Conservation (phyloP, 2,113 vertebrate species). For the Gavia stellata region DNA sequence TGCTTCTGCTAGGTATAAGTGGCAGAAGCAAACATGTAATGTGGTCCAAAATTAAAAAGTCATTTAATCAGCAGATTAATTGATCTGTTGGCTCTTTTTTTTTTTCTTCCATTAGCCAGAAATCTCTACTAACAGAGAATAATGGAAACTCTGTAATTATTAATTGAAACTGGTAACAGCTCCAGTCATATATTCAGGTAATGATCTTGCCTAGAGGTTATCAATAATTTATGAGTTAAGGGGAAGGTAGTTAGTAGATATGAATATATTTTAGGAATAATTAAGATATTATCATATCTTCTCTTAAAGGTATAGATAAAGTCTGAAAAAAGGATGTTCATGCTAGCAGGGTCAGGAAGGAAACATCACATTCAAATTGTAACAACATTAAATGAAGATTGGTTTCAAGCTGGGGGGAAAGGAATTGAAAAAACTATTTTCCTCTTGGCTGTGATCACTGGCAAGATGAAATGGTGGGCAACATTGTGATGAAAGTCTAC, state of each 20-base stretch:
- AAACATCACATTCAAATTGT: background rate
- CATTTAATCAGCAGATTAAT: background rate
- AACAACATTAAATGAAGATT: background rate
- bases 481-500: background rate
- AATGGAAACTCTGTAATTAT: constrained; percentile 10
- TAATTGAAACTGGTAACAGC: background rate
- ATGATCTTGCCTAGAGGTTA: background rate
- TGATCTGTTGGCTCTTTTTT: background rate
- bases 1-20: background rate
- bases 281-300: background rate
- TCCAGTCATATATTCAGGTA: background rate
- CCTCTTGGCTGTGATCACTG: background rate
- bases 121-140: background rate
- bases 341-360: background rate
- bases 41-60: background rate
- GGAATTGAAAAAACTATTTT: background rate
- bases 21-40: background rate
- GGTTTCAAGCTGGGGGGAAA: background rate
- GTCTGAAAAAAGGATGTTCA: background rate
- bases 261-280: background rate
- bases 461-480: background rate
- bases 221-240: background rate
- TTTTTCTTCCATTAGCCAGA: background rate
- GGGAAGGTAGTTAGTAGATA: background rate
- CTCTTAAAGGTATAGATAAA: background rate